Base-by-base conservation (phyloP, 2,113 vertebrate species). In the Perca flavescens region DNA sequence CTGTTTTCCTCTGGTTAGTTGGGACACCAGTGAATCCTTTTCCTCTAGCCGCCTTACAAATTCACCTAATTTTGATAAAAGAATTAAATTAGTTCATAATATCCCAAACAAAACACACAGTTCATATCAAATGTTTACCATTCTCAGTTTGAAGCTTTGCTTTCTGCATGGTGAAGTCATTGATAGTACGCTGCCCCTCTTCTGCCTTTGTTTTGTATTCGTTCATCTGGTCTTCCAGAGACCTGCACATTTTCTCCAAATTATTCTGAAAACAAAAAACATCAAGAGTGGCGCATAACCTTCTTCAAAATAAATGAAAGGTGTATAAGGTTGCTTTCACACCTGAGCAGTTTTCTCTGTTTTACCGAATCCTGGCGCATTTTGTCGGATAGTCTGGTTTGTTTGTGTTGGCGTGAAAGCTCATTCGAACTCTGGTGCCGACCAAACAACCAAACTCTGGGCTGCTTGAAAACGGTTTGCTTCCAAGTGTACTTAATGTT, bases 141-240 rank as follows among this genome's bases (percentile, higher is more conserved):
- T 97, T 97, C 85, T 97, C 96, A 0, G 96, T 95, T 82, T 96
- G 96, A 63, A 97, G 94, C 84, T 96, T 97, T 79, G 97, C 95
- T 74, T 93, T 91, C 74, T 96, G 96, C 36, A 94, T 95, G 74
- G 89, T 94, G 74, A 96, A 94, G 54, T 97, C 96, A 1, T 95
- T 97, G 80, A 96, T 93, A 5, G 83, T 82, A 6, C 96, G 93
- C n/a, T 96, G 96, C 7, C 93, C 91, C 77, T 97, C 97, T 34
- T 97, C 97, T 0, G 94, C 84, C 77, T 96, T 97, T 74, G 94
- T 76, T 22, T 95, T 91, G 63, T 96, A 95, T 88, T 97, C 96
- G 13, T 95, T 95, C 91, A 94, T 94, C 79, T 97, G 96, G 68
- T 97, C 97, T 72, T 97, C 97, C 78, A 96, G 78, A 12, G 95